Evolutionary conservation across 2,113 vertebrate genomes (phyloP), one percentile per base, ranked within the genome.

Genomic region (Hyperoodon ampullatus): DNA sequence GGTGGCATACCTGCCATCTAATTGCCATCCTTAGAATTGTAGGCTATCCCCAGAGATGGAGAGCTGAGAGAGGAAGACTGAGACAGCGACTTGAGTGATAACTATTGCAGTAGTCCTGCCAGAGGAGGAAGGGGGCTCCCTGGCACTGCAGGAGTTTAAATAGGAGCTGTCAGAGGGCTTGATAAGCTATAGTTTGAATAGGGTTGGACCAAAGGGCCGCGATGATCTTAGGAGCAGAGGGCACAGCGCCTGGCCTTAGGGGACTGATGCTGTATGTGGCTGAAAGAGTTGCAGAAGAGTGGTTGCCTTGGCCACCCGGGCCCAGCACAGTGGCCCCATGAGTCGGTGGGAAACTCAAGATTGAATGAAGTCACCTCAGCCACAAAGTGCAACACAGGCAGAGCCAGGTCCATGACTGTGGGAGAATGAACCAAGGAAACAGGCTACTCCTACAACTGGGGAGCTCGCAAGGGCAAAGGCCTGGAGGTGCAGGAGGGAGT

Each of bases 41-140:
- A 84, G 44, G 66, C 18, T 35, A 7, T 74, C 39, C 28, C 18
- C 39, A 72, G 70, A 86, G 65, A 86, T 12, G 26, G 28, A 65
- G 9, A 84, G 55, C 35, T 12, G 60, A 77, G 53, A 88, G 19
- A 92, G 39, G 10, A 50, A 75, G 53, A 53, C 30, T 12, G 55
- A 81, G 78, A 80, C 1, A 23, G 42, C 28, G 47, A 28, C 28
- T 10, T 28, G 60, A 42, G 23, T 2, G 58, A 80, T 28, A 3
- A 1, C 15, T 2, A 65, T n/a, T 19, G 10, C 19, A 3, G 3
- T 0, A 26, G 30, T 9, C 9, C 28, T 65, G 50, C 42, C 1
- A 23, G 24, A 26, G 6, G 16, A 33, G 16, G 33, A 39, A 77
- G 42, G 18, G 18, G 19, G 30, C 2, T 61, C 21, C 66, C 53